Conservation (phyloP, 1,140 invertebrate genomes). For the Apocrypta bakeri region DNA sequence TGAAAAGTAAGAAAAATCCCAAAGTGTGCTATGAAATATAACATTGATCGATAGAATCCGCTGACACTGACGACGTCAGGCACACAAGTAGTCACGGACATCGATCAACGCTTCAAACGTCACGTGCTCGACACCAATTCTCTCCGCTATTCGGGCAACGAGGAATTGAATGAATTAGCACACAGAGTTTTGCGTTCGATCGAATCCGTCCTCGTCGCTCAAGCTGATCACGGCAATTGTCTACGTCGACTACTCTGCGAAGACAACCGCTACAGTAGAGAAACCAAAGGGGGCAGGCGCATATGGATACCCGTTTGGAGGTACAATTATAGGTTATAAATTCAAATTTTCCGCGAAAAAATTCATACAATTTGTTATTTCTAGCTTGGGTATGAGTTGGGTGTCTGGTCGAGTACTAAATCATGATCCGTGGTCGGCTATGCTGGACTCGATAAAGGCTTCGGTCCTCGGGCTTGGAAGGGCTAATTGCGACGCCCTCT, state of each 20-base stretch:
- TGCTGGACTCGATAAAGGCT: slow-evolving; percentile 75
- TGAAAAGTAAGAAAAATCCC: background rate
- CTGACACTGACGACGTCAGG: slow-evolving; percentile 54
- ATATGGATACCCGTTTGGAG: slow-evolving; percentile 83
- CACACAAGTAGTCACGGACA: slow-evolving; percentile 47
- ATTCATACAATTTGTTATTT: slow-evolving; percentile 53
- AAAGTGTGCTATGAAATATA: background rate
- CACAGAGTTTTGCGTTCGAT: slow-evolving; percentile 75
- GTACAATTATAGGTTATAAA: slow-evolving; percentile 68
- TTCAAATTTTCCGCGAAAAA: background rate
- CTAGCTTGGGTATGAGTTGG: slow-evolving; percentile 79
- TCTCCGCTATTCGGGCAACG: slow-evolving; percentile 57
- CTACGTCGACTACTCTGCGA: slow-evolving; percentile 78
- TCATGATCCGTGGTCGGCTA: slow-evolving; percentile 66
- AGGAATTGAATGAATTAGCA: slow-evolving; percentile 76
- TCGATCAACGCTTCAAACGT: slow-evolving; percentile 60
- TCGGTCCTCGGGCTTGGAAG: slow-evolving; percentile 79
- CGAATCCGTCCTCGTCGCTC: slow-evolving; percentile 73
- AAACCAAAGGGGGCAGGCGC: slow-evolving; percentile 72
- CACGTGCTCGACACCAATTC: slow-evolving; percentile 51
- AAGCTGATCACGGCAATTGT: slow-evolving; percentile 74
- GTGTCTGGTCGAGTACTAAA: slow-evolving; percentile 71
- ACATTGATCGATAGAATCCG: slow-evolving; percentile 47
- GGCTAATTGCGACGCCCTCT: slow-evolving; percentile 76
- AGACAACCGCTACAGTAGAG: slow-evolving; percentile 78